Base-by-base conservation (phyloP, 37 sponge, comb jelly and placozoan species). In the Lycopodina hypogea region DNA sequence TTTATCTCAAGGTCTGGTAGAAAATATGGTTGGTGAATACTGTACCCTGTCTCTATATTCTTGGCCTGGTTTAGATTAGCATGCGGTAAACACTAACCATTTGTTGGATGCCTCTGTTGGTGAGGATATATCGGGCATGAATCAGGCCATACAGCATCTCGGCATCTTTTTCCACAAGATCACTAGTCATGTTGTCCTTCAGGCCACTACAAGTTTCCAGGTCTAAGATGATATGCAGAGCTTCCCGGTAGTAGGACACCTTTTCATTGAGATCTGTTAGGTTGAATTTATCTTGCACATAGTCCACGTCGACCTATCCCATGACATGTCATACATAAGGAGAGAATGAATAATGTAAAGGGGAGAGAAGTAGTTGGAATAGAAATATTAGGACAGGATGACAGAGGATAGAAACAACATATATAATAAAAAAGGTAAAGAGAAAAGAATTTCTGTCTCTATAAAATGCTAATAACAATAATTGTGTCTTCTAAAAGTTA, bases 231-330 rank as follows among this genome's bases (percentile, higher is more conserved):
- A 92, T 97, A 75, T 97, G 96, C 78, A 95, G 88, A 1, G 99
- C 99, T 72, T 95, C 93, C 21, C 93, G 81, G 58, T 97, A 97
- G 74, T 97, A 96, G n/a, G 99, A 96, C 18, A 97, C 96, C 74
- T 95, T 93, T 57, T 97, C 99, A 50, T 84, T 93, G 24, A 97
- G 84, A 21, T 96, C 99, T 3, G 99, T 97, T 60, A 97, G 72
- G 71, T 97, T 97, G 74, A 97, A 97, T 67, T 97, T 97, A 74
- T 97, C 99, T 65, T 97, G 99, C 32, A 97, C 90, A 67, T 97
- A 97, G 71, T 97, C 99, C 71, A 95, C 99, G 48, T 97, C 99
- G 15, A 96, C 92, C 95, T 94, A 59, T 29, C 38, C 1, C 0
- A 17, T 22, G 23, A 48, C 33, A 3, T 0, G 68, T 1, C 7